Conservation (phyloP, 2,113 vertebrate species). For the Miniopterus natalensis region DNA sequence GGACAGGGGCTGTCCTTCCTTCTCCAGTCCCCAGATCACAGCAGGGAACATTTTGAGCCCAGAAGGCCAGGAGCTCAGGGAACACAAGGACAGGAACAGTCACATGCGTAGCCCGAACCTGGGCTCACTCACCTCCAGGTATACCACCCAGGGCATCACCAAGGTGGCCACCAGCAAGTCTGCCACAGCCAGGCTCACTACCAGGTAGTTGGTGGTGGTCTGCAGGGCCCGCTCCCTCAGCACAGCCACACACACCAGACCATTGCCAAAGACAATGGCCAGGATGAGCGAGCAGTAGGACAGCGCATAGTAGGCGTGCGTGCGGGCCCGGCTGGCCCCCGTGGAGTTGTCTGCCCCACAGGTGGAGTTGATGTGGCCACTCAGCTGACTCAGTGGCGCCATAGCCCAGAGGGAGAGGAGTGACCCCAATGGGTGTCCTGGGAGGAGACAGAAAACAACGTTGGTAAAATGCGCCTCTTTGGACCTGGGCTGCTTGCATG, state of each 20-base stretch:
- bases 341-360: constrained; percentile 88
- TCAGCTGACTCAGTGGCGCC: constrained; percentile 89
- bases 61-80: neutral
- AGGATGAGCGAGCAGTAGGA: constrained; percentile 94
- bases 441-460: constrained; percentile 12
- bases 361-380: constrained; percentile 89
- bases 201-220: constrained; percentile 97
- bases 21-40: neutral
- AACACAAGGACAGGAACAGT: neutral
- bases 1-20: neutral
- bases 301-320: constrained; percentile 93
- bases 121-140: constrained; percentile 93
- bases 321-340: constrained; percentile 68
- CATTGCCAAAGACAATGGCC: constrained; percentile 95
- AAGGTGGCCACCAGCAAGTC: constrained; percentile 95
- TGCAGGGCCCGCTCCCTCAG: constrained; percentile 93
- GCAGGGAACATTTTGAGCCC: neutral
- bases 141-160: constrained; percentile 98
- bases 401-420: constrained; percentile 83
- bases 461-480: neutral
- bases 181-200: constrained; percentile 96
- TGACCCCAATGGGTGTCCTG: constrained; percentile 28
- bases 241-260: constrained; percentile 95
- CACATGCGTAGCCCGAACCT: neutral
- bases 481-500: neutral